These are phyloP conservation scores for Oxyruncus cristatus DNA, from an alignment of 2,113 vertebrate genomes.

Conservation along the genomic window DNA sequence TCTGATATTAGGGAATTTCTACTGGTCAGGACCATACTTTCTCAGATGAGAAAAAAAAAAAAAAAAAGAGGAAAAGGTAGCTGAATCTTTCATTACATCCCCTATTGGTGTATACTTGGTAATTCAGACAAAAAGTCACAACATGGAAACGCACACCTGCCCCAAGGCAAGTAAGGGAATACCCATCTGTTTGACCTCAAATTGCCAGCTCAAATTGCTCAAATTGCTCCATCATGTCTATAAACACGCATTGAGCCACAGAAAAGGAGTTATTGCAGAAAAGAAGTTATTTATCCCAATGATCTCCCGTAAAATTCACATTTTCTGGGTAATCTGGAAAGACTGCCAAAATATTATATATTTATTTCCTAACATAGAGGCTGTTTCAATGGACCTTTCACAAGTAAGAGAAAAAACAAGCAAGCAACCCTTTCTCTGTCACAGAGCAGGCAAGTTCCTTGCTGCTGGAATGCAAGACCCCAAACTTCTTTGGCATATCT, in stretches of 20 bases:
- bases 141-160: accelerated
- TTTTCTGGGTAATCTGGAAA: background rate
- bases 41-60: background rate
- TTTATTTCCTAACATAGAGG: background rate
- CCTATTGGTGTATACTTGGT: background rate
- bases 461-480: background rate
- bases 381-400: background rate
- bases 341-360: background rate
- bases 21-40: background rate
- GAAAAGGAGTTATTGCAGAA: background rate
- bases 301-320: background rate
- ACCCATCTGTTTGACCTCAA: background rate
- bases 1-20: background rate
- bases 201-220: background rate
- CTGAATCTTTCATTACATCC: background rate
- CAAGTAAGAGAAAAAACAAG: background rate
- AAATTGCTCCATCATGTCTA: background rate
- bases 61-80: background rate
- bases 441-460: background rate
- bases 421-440: background rate
- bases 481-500: conserved; percentile 10
- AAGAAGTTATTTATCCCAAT: background rate
- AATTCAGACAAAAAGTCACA: background rate
- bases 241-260: background rate
- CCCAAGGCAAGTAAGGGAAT: background rate